These are phyloP conservation scores for Furcifer pardalis DNA, from an alignment of 2,797 vertebrate genomes.

Conservation along the genomic window DNA sequence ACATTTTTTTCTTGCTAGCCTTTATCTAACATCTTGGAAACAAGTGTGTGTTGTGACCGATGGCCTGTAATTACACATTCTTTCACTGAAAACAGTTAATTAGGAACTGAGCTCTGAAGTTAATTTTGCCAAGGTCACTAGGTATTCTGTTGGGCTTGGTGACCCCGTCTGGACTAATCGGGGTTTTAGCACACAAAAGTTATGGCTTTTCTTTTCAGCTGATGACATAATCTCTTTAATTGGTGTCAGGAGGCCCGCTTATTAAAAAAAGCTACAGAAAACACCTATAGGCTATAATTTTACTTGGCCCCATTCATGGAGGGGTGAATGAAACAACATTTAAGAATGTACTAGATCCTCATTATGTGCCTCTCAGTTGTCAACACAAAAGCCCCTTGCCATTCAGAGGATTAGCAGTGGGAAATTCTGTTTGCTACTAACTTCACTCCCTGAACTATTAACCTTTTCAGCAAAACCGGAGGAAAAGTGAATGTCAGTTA, in stretches of 20 bases:
- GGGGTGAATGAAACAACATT: slow-evolving; percentile 81
- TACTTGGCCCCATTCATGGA: slow-evolving; percentile 84
- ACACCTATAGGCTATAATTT: slow-evolving; percentile 88
- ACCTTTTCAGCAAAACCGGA: slow-evolving; percentile 79
- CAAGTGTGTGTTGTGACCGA: slow-evolving; percentile 71
- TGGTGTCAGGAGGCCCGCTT: slow-evolving; percentile 90
- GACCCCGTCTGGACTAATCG: slow-evolving; percentile 93
- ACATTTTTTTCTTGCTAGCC: neutral
- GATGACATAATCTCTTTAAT: slow-evolving; percentile 99
- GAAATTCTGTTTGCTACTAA: slow-evolving; percentile 77
- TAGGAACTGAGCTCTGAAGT: slow-evolving; percentile 83
- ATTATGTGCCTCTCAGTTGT: slow-evolving; percentile 80
- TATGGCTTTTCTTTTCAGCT: slow-evolving; percentile 86
- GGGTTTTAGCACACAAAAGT: slow-evolving; percentile 79
- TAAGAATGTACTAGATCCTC: slow-evolving; percentile 83
- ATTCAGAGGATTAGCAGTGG: slow-evolving; percentile 79
- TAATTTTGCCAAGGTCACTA: slow-evolving; percentile 84
- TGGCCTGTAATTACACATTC: slow-evolving; percentile 78
- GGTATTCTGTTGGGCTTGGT: slow-evolving; percentile 81
- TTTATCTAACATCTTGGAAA: slow-evolving; percentile 61
- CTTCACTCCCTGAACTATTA: slow-evolving; percentile 81
- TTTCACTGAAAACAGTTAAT: slow-evolving; percentile 85
- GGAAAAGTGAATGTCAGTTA: slow-evolving; percentile 79
- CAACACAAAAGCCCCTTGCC: slow-evolving; percentile 79
- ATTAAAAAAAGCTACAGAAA: slow-evolving; percentile 86